A percentile compares a stretch with the other conserved stretches of the same genome.
phyloP scores from a whole-genome alignment of 2,797 vertebrate species.

The Betta splendens region DNA sequence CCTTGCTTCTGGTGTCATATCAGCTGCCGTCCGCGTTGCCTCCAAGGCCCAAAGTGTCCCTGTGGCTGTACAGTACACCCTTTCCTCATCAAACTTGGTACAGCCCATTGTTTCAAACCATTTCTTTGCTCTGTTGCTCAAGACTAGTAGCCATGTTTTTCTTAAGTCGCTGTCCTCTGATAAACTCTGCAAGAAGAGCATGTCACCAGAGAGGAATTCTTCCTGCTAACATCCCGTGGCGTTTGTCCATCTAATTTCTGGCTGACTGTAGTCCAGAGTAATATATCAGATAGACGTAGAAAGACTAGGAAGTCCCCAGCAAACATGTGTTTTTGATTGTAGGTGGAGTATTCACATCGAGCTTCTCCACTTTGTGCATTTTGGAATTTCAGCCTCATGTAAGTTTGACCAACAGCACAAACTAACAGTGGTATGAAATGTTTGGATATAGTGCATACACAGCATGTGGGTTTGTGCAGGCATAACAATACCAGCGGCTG shows the following conservation, averaged over 20 bases:
- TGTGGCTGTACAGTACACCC: conserved; percentile 78
- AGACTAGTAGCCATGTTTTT: background rate
- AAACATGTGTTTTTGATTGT: conserved; percentile 61
- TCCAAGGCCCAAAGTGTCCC: conserved; percentile 70
- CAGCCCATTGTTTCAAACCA: background rate
- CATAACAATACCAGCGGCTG: conserved; percentile 63
- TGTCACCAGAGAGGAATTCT: background rate
- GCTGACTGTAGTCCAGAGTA: background rate
- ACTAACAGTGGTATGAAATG: background rate
- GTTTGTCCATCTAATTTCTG: conserved; percentile 19
- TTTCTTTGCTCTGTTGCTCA: background rate
- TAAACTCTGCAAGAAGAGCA: conserved; percentile 9
- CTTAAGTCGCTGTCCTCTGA: conserved; percentile 6
- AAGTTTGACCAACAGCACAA: conserved; percentile 65
- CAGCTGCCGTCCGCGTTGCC: conserved; percentile 75
- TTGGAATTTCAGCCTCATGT: conserved; percentile 83
- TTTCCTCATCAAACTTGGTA: conserved; percentile 75
- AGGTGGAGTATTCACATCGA: conserved; percentile 70
- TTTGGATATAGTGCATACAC: background rate
- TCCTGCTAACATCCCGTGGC: conserved; percentile 2
- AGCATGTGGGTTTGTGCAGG: conserved; percentile 45
- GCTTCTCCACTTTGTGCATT: conserved; percentile 77
- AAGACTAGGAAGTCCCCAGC: conserved; percentile 8
- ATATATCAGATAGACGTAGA: conserved; percentile 7
- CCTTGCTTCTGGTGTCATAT: conserved; percentile 80